Base-by-base conservation (phyloP, 1,140 invertebrate genomes). In the Apis florea region DNA sequence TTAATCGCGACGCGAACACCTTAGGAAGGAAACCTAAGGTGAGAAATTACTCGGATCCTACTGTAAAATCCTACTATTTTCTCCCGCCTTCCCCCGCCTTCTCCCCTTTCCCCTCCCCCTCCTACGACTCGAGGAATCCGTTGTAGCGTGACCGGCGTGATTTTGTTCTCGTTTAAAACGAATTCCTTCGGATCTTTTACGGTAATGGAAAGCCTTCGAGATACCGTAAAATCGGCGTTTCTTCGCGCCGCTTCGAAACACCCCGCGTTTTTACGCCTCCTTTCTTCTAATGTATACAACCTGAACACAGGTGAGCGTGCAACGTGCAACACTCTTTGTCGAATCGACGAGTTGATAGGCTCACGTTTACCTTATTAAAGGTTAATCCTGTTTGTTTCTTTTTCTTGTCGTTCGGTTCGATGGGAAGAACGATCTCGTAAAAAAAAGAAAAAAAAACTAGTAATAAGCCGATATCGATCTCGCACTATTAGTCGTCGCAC, bases 1-100 rank as follows among this genome's bases (percentile, higher is more conserved):
- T 85, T 85, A 85, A 86, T 83, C 75, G 85, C 72, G 79, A 58
- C 74, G 71, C 47, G 54, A 64, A 68, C 59, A 19, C 24, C 19
- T n/a, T 31, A 61, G 47, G 49, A 77, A 49, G 58, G 54, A 40
- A 56, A 17, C 71, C 31, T n/a, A n/a, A n/a, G 61, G 64, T 71
- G 76, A 80, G 81, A 86, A 86, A 83, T 85, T 83, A 64, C 81
- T 72, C 73, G 31, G 74, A 73, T 67, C 71, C 70, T 86, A 86
- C n/a, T n/a, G n/a, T 83, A 86, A 83, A 87, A 80, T 61, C 68
- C 68, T 76, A 76, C 78, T 83, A 70, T 80, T 87, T 64, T 63
- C 63, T 70, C 66, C 40, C 67, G 15, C 15, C 17, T 24, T 9
- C 51, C 51, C 19, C 31, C 0, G 11, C 54, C 54, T 0, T 21